Conservation (phyloP, 2,797 vertebrate genomes). For the Acridotheres tristis region DNA sequence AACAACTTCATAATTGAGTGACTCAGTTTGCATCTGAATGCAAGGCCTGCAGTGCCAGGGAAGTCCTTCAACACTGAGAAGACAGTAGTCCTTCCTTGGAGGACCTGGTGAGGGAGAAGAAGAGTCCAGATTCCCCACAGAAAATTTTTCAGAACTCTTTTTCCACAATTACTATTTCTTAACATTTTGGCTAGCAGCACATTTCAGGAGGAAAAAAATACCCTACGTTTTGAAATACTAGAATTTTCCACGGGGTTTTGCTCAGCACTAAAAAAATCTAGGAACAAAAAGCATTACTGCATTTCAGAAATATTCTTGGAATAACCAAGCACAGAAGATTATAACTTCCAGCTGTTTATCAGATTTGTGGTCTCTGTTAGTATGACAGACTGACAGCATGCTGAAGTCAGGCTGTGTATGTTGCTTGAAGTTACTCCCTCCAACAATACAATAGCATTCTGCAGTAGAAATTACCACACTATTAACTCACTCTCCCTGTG, state of each 20-base stretch:
- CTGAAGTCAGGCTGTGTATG: neutral
- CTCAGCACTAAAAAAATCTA: neutral
- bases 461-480: neutral
- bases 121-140: neutral
- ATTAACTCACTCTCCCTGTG: neutral
- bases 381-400: neutral
- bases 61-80: neutral
- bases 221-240: neutral
- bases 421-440: neutral
- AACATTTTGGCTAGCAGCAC: neutral
- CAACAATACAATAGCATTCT: neutral
- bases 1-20: neutral
- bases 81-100: neutral
- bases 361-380: neutral
- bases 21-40: neutral
- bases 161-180: neutral
- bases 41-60: neutral
- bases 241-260: neutral
- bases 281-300: neutral
- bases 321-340: neutral
- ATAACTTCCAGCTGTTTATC: neutral
- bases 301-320: constrained; percentile 35
- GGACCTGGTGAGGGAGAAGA: neutral
- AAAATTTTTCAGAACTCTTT: neutral
- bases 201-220: neutral